These are phyloP conservation scores for Actinopyga echinites DNA, from an alignment of 53 echinoderm and acorn worm species.

Conservation along the genomic window DNA sequence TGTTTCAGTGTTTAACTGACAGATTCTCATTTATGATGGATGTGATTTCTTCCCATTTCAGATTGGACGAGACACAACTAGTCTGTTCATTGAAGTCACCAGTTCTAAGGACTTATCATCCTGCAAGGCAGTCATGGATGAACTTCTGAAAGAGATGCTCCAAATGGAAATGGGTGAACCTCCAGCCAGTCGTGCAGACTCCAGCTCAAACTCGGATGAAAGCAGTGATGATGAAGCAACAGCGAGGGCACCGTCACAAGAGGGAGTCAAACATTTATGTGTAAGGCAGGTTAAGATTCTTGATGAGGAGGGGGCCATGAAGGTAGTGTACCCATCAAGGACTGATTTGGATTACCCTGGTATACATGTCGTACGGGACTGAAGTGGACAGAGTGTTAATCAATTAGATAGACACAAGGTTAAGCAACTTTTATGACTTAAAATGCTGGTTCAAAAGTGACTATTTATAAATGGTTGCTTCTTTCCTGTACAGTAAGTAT, in stretches of 20 bases:
- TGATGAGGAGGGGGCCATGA: constrained; percentile 66
- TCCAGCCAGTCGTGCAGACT: neutral
- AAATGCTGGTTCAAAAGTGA: too few relatives aligned
- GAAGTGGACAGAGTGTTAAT: too few relatives aligned
- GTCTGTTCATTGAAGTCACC: constrained; percentile 89
- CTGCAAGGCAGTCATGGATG: constrained; percentile 89
- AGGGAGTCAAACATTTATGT: constrained; percentile 25
- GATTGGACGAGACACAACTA: constrained; percentile 76
- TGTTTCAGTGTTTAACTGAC: too few relatives aligned
- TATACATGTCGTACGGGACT: constrained; percentile 33
- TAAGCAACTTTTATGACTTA: too few relatives aligned
- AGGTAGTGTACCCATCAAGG: constrained; percentile 82
- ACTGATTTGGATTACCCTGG: constrained; percentile 64
- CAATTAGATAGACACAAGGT: too few relatives aligned
- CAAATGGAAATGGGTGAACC: constrained; percentile 59
- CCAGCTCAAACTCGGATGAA: constrained; percentile 18
- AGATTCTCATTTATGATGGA: neutral
- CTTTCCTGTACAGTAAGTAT: too few relatives aligned
- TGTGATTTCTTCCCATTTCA: constrained; percentile 10
- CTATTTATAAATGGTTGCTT: too few relatives aligned
- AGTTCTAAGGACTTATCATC: constrained; percentile 78
- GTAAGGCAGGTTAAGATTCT: constrained; percentile 76
- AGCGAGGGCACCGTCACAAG: neutral
- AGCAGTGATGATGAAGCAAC: neutral
- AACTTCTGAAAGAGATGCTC: constrained; percentile 72